These are phyloP conservation scores for Synanthedon tipuliformis DNA, from an alignment of 2,888 invertebrate species.

Conservation along the genomic window DNA sequence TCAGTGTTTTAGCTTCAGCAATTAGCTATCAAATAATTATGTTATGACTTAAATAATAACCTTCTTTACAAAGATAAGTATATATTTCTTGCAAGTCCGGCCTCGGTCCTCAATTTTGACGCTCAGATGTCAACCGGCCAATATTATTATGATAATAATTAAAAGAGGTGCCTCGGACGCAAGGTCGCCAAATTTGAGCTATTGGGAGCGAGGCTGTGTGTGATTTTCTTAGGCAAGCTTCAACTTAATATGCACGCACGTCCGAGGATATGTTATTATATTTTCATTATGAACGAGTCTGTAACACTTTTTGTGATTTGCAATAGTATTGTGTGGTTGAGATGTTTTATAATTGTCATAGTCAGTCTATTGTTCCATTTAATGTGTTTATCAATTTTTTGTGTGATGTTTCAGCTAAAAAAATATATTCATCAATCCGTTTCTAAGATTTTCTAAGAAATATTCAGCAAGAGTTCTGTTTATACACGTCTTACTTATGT, in stretches of 20 bases:
- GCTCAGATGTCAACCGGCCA: slow-evolving; percentile 46
- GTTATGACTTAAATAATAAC: background rate
- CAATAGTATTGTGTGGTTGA: slow-evolving; percentile 8
- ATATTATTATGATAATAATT: slow-evolving; percentile 53
- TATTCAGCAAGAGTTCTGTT: no score
- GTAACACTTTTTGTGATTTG: slow-evolving; percentile 22
- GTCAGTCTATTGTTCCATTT: background rate
- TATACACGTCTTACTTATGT: no score
- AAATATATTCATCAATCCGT: no score
- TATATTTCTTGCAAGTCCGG: background rate
- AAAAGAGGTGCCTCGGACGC: slow-evolving; percentile 35
- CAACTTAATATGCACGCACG: slow-evolving; percentile 29
- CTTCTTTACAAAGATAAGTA: background rate
- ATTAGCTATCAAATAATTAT: no score
- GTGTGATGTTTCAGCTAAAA: no score
- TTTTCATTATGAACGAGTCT: slow-evolving; percentile 47
- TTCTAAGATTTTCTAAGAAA: no score
- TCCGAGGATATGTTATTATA: slow-evolving; percentile 48
- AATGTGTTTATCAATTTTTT: background rate
- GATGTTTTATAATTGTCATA: background rate
- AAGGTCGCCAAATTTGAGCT: slow-evolving; percentile 58
- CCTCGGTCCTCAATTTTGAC: slow-evolving; percentile 15
- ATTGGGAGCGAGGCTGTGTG: slow-evolving; percentile 54
- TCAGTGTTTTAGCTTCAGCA: no score
- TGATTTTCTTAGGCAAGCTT: slow-evolving; percentile 40